phyloP scores from a whole-genome alignment of 2,113 vertebrate species.

The Redunca redunca region DNA sequence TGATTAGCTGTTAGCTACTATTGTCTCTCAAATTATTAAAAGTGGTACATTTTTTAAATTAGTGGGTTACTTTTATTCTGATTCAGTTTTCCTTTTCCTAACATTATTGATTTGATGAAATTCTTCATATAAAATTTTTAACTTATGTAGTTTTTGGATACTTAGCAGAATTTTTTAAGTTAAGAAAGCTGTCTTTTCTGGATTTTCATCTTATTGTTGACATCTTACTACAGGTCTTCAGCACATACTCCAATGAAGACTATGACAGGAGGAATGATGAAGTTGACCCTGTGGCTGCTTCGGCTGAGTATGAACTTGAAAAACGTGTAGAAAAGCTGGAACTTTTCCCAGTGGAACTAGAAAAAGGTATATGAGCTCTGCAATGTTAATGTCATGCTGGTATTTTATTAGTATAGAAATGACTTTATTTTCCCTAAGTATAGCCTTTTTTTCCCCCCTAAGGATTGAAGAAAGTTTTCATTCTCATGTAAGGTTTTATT shows the following conservation, averaged over 20 bases:
- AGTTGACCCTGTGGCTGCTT: constrained; percentile 97
- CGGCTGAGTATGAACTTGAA: constrained; percentile 97
- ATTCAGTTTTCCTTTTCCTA: background rate
- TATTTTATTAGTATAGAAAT: background rate
- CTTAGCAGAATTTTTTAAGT: background rate
- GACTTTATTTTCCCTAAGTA: background rate
- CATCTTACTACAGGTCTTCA: constrained; percentile 89
- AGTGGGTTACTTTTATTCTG: background rate
- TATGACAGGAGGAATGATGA: constrained; percentile 97
- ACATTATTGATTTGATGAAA: background rate
- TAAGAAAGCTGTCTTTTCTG: background rate
- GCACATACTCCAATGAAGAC: constrained; percentile 97
- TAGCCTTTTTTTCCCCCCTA: background rate
- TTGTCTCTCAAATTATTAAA: constrained; percentile 8
- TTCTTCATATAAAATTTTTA: background rate
- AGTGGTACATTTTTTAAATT: background rate
- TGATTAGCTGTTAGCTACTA: background rate
- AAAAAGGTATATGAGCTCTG: constrained; percentile 88
- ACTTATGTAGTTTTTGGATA: background rate
- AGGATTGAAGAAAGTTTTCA: background rate
- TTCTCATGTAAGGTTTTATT: background rate
- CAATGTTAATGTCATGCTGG: background rate
- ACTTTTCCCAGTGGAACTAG: constrained; percentile 96
- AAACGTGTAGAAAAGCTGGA: constrained; percentile 98
- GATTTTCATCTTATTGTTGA: background rate